Evolutionary conservation across 2,888 invertebrate genomes (phyloP).

Genomic region (Drosophila lacicola): DNA sequence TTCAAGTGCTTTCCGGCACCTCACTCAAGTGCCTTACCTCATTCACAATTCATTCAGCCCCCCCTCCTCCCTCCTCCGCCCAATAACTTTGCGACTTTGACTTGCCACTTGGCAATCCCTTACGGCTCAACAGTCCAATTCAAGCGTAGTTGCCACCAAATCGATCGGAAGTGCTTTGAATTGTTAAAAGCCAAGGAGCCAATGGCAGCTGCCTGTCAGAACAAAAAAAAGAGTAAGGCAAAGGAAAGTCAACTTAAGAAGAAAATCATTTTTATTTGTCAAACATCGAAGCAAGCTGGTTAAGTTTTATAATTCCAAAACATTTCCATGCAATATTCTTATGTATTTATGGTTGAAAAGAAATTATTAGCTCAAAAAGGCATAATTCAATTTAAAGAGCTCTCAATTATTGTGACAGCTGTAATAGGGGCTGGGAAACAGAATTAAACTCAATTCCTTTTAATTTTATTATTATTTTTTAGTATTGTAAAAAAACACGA

Average conservation of each 20-base stretch:
- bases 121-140: conserved; percentile 13
- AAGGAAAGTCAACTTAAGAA: background rate
- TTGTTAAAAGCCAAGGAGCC: conserved; percentile 1
- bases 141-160: conserved; percentile 42
- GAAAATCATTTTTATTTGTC: background rate
- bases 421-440: background rate
- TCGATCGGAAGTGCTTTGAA: conserved; percentile 28
- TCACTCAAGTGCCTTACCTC: conserved; percentile 51
- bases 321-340: background rate
- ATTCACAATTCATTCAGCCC: conserved; percentile 38
- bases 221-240: too few relatives aligned
- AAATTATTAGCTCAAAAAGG: background rate
- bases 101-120: conserved; percentile 50
- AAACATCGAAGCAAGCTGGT: background rate
- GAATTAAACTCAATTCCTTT: too few relatives aligned
- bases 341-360: background rate
- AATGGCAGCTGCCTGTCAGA: conserved; percentile 17
- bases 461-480: too few relatives aligned
- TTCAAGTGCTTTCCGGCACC: conserved; percentile 69
- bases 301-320: background rate
- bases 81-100: conserved; percentile 55
- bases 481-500: too few relatives aligned
- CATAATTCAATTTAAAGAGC: background rate
- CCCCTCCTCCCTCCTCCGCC: background rate
- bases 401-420: background rate